Evolutionary conservation across 2,888 invertebrate genomes (phyloP).

Genomic region (Pandemis cinnamomeana): DNA sequence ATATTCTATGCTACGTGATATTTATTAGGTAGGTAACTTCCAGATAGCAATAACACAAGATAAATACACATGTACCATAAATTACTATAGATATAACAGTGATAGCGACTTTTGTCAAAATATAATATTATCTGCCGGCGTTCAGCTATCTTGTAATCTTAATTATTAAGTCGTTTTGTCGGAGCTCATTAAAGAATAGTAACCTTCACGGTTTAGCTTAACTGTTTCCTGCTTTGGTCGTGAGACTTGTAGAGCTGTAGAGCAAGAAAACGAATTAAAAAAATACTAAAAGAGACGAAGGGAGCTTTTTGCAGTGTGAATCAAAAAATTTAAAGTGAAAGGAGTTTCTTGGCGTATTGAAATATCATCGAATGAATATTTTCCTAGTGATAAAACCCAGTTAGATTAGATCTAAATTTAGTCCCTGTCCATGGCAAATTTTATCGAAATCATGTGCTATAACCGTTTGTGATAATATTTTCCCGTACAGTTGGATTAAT

Average conservation of each 20-base stretch:
- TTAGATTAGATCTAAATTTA: too few species aligned
- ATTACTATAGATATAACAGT: neutral
- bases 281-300: too few species aligned
- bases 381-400: too few species aligned
- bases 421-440: too few species aligned
- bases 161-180: conserved; percentile 53
- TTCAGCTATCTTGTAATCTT: conserved; percentile 37
- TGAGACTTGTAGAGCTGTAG: neutral
- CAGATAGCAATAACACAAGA: neutral
- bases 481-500: too few species aligned
- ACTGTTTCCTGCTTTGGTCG: conserved; percentile 16
- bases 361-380: too few species aligned
- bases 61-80: conserved; percentile 5
- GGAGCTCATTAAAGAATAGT: conserved; percentile 13
- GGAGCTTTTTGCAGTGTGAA: too few species aligned
- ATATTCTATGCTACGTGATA: neutral
- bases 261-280: too few species aligned
- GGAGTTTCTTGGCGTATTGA: too few species aligned
- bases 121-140: conserved; percentile 19
- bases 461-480: too few species aligned
- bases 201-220: conserved; percentile 17
- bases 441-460: too few species aligned
- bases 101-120: conserved; percentile 9
- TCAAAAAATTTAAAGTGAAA: too few species aligned
- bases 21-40: neutral